phyloP scores from a whole-genome alignment of 1,140 invertebrate species.

The Oryctes rhinoceros region DNA sequence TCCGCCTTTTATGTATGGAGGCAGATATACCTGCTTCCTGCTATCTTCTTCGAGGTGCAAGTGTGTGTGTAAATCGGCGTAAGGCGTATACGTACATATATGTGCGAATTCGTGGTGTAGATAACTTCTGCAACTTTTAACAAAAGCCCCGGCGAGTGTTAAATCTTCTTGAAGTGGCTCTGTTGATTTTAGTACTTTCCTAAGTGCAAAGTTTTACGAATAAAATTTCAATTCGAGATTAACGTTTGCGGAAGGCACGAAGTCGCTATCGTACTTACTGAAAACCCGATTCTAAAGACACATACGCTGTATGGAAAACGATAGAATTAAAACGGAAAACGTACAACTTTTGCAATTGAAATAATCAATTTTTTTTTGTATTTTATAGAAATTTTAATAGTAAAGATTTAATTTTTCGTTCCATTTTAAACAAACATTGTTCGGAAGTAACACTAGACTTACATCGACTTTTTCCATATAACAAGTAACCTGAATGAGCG shows the following conservation, averaged over 20 bases:
- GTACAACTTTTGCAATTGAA: no score
- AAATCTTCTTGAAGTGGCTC: constrained; percentile 5
- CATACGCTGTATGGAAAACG: no score
- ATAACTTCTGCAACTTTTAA: constrained; percentile 13
- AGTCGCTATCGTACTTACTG: background rate
- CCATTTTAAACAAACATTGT: no score
- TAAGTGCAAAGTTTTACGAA: constrained; percentile 12
- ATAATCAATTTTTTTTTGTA: no score
- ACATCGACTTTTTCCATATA: no score
- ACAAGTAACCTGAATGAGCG: no score
- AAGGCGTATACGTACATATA: background rate
- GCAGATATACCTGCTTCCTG: background rate
- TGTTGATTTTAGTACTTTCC: constrained; percentile 11
- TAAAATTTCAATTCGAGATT: constrained; percentile 19
- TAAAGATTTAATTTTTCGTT: no score
- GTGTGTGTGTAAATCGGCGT: background rate
- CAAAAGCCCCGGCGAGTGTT: background rate
- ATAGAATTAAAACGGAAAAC: no score
- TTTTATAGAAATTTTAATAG: no score
- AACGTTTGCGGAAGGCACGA: background rate
- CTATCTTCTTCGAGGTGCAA: background rate
- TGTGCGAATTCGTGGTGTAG: background rate
- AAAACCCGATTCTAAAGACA: background rate
- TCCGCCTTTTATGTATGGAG: background rate
- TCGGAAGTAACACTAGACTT: no score